A percentile compares a stretch with the other conserved stretches of the same genome.
phyloP scores from a whole-genome alignment of 2,888 invertebrate species.

The Ormyrus nitidulus region DNA sequence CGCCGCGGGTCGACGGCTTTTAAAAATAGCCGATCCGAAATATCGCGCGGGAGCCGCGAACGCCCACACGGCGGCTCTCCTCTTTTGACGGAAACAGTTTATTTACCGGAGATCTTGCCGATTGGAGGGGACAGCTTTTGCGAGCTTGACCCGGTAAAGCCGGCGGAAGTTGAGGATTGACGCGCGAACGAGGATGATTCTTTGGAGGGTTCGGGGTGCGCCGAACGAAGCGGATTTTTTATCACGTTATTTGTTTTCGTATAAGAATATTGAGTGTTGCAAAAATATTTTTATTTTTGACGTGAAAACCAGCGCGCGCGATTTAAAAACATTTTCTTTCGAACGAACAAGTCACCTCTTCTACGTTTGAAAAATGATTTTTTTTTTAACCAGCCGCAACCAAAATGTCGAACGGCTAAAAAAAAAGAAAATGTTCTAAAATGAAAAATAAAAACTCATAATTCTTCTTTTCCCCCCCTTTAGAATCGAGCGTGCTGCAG shows the following conservation, averaged over 20 bases:
- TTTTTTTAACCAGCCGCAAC: not conserved
- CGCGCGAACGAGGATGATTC: no score
- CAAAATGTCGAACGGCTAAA: not conserved
- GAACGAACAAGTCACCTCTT: no score
- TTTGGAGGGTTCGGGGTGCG: no score
- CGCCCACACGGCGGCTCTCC: not conserved
- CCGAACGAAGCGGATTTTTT: no score
- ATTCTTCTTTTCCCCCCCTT: not conserved
- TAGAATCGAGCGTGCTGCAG: conserved; percentile 79
- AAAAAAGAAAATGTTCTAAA: not conserved
- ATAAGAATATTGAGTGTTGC: no score
- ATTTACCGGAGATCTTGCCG: not conserved
- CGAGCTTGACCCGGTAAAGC: no score
- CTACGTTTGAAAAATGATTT: not conserved
- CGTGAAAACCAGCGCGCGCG: no score
- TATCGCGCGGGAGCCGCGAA: not conserved
- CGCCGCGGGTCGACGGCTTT: conserved; percentile 7
- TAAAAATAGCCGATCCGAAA: conserved; percentile 43
- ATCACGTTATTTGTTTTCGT: no score
- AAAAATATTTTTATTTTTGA: no score
- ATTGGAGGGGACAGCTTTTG: not conserved
- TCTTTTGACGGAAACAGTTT: conserved; percentile 11
- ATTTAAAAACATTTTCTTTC: no score
- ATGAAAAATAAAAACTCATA: not conserved
- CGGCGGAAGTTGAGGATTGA: no score